Evolutionary conservation across 2,113 vertebrate genomes (phyloP).

Genomic region (Calidris pugnax): DNA sequence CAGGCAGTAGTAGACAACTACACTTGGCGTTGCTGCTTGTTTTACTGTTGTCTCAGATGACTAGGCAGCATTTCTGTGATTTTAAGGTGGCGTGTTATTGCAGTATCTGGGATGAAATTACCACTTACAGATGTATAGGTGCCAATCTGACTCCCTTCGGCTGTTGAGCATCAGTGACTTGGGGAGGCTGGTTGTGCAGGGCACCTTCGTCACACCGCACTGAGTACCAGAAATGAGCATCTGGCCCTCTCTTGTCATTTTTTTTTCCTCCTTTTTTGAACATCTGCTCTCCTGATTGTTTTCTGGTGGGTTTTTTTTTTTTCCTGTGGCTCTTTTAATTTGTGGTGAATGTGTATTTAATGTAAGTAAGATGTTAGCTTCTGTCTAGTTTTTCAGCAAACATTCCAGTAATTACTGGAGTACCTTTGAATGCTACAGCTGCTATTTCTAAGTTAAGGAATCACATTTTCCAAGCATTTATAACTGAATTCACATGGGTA

Average conservation of each 20-base stretch:
- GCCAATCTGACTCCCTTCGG: constrained; percentile 1
- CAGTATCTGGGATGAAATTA: constrained; percentile 21
- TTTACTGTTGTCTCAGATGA: constrained; percentile 70
- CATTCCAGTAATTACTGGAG: constrained; percentile 63
- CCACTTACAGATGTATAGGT: constrained; percentile 23
- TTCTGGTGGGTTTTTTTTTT: background rate
- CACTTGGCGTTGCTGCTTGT: constrained; percentile 62
- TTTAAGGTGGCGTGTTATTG: constrained; percentile 61
- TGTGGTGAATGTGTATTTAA: constrained; percentile 52
- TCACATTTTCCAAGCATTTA: constrained; percentile 48
- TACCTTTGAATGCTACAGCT: constrained; percentile 57
- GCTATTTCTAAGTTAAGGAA: constrained; percentile 53
- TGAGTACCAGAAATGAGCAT: background rate
- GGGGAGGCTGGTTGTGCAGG: background rate
- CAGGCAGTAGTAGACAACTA: constrained; percentile 67
- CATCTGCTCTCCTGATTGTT: constrained; percentile 43
- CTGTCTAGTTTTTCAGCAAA: constrained; percentile 51
- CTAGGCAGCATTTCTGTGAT: constrained; percentile 62
- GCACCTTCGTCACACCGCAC: background rate
- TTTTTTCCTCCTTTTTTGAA: background rate
- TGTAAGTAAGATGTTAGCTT: constrained; percentile 68
- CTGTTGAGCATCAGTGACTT: background rate
- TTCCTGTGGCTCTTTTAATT: constrained; percentile 60
- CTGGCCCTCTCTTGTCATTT: background rate
- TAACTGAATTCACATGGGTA: constrained; percentile 55